Evolutionary conservation across 2,113 vertebrate species (phyloP), one percentile per base, ranked within the genome.

Genomic region (Gorsachius goisagi): DNA sequence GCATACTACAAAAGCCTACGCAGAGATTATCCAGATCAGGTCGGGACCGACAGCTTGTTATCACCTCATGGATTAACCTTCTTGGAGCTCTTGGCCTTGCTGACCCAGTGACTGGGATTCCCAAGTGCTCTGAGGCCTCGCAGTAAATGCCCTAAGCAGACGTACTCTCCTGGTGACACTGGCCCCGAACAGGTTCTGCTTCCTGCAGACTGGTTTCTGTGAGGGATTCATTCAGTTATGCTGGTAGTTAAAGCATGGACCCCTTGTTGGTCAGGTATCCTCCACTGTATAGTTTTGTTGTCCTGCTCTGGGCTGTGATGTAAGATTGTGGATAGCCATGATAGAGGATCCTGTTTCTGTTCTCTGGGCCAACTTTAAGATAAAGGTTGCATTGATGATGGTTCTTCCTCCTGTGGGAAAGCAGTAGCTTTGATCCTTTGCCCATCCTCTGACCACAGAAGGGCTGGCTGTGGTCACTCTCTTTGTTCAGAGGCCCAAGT

Each of bases 51-150:
- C 87, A 96, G 71, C 91, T 92, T 79, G 84, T 80, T 95, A 73
- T 35, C 86, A 92, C 62, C 71, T 94, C 19, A 27, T 63, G 85
- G 84, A 97, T 96, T 95, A 94, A 91, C 92, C 77, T 59, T 66
- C 86, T 66, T 44, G 45, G 63, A 88, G 89, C 62, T 92, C 81
- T 50, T 76, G 91, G 92, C 81, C 84, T 89, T 90, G 79, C 90
- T 95, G 93, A 94, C 91, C 91, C 91, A 95, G 26, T 95, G 94
- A 94, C 94, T 94, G 94, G n/a, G 76, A 81, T 86, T 90, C 85
- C 45, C 82, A 53, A 49, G 76, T 50, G 52, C 73, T 93, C 89
- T 20, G 59, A 23, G 89, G 88, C 21, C 35, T 16, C 15, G 62
- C 32, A 69, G 50, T 93, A 95, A 91, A 91, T 69, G 76, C 15